Conservation (phyloP, 2,113 vertebrate genomes). For the Antidorcas marsupialis region DNA sequence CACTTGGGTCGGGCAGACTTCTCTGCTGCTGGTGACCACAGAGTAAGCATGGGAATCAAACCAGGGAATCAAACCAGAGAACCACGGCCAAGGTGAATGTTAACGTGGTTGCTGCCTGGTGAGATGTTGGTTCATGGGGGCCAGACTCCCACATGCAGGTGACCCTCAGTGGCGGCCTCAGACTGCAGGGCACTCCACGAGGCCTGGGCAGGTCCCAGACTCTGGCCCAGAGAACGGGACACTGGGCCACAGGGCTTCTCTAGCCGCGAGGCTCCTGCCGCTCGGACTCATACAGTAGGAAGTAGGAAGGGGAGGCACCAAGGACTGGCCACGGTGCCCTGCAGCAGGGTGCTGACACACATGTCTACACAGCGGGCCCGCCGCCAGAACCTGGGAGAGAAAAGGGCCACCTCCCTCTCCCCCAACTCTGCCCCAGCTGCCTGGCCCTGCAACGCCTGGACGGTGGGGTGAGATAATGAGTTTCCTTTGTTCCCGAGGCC, state of each 20-base stretch:
- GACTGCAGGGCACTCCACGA: no score
- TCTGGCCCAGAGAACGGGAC: not conserved
- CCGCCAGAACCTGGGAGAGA: not conserved
- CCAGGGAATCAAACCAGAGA: no score
- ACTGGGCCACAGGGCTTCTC: not conserved
- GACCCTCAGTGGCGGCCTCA: not conserved
- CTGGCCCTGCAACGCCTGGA: not conserved
- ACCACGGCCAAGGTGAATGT: no score
- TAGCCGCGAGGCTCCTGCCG: rapidly evolving
- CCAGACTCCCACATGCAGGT: not conserved
- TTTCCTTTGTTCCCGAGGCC: not conserved
- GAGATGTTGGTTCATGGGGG: not conserved
- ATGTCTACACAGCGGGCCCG: not conserved
- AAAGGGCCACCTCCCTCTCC: not conserved
- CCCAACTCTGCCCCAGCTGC: not conserved
- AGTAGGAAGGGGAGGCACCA: not conserved
- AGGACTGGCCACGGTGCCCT: not conserved
- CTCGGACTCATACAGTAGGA: not conserved
- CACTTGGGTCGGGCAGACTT: not conserved
- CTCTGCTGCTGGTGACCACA: not conserved
- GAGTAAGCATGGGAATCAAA: not conserved
- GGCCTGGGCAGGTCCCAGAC: not conserved
- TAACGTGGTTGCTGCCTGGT: not conserved
- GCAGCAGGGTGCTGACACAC: not conserved
- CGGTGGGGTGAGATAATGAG: not conserved